Evolutionary conservation across 2,113 vertebrate genomes (phyloP).

Genomic region (Osmerus eperlanus): DNA sequence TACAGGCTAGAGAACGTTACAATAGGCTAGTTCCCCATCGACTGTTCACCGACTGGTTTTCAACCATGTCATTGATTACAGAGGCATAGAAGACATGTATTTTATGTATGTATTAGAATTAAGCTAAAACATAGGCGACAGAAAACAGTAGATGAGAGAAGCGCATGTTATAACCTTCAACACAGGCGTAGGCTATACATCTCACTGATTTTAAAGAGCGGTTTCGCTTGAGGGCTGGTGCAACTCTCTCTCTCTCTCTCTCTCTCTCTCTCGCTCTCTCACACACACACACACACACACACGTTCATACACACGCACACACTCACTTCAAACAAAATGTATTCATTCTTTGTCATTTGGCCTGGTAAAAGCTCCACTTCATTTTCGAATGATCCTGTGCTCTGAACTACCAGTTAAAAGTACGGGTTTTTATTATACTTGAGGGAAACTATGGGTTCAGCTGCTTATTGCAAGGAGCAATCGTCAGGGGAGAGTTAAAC

Average conservation of each 20-base stretch:
- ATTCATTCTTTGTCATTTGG: conserved; percentile 86
- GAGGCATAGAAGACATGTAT: conserved; percentile 64
- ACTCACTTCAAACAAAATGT: conserved; percentile 67
- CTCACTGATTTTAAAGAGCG: conserved; percentile 60
- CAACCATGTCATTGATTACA: conserved; percentile 54
- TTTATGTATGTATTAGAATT: conserved; percentile 60
- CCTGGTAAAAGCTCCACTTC: conserved; percentile 82
- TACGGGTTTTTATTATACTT: conserved; percentile 93
- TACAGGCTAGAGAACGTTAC: conserved; percentile 13
- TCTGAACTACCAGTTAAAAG: conserved; percentile 95
- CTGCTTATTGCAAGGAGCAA: conserved; percentile 98
- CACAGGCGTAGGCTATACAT: conserved; percentile 62
- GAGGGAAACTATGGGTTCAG: conserved; percentile 98
- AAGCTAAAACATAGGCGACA: conserved; percentile 37
- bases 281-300: too few relatives aligned
- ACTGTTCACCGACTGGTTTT: conserved; percentile 29
- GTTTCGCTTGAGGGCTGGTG: conserved; percentile 70
- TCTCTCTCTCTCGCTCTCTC: too few relatives aligned
- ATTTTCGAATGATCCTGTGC: conserved; percentile 89
- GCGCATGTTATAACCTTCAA: conserved; percentile 63
- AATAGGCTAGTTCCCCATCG: conserved; percentile 15
- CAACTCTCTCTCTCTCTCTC: conserved; percentile 8
- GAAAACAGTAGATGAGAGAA: conserved; percentile 16
- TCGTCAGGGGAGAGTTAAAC: conserved; percentile 98
- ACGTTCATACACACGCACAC: conserved; percentile 38